Evolutionary conservation across 2,113 vertebrate species (phyloP), one percentile per base, ranked within the genome.

Genomic region (Hyperopisus bebe): DNA sequence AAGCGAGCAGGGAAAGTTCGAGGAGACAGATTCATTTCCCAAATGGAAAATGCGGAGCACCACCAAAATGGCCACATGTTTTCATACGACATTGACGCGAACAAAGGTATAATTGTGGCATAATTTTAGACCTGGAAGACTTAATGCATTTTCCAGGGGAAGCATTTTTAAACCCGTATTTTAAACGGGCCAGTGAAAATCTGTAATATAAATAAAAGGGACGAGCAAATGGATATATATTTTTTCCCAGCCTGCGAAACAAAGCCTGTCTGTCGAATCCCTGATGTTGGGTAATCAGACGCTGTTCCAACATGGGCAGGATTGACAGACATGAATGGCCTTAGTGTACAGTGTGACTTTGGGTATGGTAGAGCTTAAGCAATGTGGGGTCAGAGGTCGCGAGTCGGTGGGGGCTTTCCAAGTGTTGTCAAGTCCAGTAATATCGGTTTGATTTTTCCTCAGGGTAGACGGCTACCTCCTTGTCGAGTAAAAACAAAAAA

Each of bases 31-130:
- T 87, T 87, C 5, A 2, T 55, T 66, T 88, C 85, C 85, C 55
- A 66, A 31, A 42, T 88, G 87, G 87, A 88, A 88, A 88, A 88
- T 88, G 87, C 21, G 55, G 87, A 13, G 35, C 13, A 46, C 87
- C 42, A n/a, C 55, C 15, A 27, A 9, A 55, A 55, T 31, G 50
- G 86, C 51, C 86, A 42, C 86, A 87, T 53, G 48, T 88, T 66
- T 88, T 88, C 31, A 88, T 62, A 66, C 35, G 35, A 62, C 87
- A 39, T 39, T 88, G 55, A 88, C 24, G 31, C 8, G 87, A 88
- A 88, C 87, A 62, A 66, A 58, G 87, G 55, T 88, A 66, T 88
- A 58, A 88, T 88, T 88, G 87, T 88, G 53, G 55, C 85, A 53
- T 53, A 53, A 53, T 87, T 87, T 87, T 87, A 87, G 85, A 87